phyloP scores from a whole-genome alignment of 2,797 vertebrate genomes.

The Echeneis naucrates region DNA sequence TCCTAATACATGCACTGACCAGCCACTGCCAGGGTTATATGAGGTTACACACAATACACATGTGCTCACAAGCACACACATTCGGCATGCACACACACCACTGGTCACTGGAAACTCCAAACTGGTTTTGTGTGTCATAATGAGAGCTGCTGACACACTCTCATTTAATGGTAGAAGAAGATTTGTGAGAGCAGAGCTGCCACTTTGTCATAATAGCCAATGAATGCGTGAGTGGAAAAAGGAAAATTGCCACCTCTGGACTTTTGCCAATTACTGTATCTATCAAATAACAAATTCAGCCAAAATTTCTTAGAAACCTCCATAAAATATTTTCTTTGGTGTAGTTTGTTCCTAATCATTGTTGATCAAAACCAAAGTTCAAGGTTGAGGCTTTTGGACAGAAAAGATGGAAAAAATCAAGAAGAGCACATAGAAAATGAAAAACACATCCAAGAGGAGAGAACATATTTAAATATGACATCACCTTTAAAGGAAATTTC shows the following conservation, averaged over 20 bases:
- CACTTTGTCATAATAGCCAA: conserved; percentile 7
- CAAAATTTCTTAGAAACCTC: conserved; percentile 11
- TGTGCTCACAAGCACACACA: neutral
- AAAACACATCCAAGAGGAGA: neutral
- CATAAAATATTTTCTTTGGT: conserved; percentile 30
- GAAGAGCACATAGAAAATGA: neutral
- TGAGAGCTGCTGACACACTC: conserved; percentile 14
- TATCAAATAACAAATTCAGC: conserved; percentile 31
- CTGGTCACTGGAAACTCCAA: conserved; percentile 39
- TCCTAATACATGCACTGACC: conserved; percentile 36
- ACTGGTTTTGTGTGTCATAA: conserved; percentile 26
- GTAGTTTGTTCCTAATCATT: conserved; percentile 11
- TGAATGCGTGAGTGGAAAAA: conserved; percentile 32
- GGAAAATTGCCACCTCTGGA: conserved; percentile 26
- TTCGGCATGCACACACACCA: conserved; percentile 17
- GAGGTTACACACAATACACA: conserved; percentile 49
- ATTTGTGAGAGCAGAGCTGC: conserved; percentile 32
- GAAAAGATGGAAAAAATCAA: neutral
- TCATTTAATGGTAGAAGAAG: conserved; percentile 15
- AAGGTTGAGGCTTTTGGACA: conserved; percentile 14
- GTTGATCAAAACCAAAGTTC: neutral
- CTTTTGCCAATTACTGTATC: conserved; percentile 24
- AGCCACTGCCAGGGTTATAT: conserved; percentile 45
- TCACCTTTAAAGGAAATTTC: conserved; percentile 30
- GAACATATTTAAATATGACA: conserved; percentile 28